These are phyloP conservation scores for Chunga burmeisteri DNA, from an alignment of 2,113 vertebrate genomes.

Conservation along the genomic window DNA sequence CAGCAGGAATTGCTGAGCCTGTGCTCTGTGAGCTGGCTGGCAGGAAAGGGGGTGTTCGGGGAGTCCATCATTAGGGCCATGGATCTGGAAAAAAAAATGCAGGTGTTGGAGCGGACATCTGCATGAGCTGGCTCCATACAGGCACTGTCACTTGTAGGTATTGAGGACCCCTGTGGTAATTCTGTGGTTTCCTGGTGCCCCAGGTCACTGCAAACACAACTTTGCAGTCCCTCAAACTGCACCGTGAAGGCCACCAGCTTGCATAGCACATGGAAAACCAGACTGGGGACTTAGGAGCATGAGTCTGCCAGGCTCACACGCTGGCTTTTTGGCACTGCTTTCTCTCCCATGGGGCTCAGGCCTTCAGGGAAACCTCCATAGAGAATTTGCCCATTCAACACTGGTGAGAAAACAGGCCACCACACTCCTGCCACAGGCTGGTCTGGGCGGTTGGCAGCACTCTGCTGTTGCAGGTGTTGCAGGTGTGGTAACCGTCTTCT, in stretches of 20 bases:
- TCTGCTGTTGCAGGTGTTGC: too few species aligned
- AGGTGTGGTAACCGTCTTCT: background rate
- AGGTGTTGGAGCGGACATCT: background rate
- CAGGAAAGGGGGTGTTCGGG: background rate
- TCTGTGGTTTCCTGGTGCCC: background rate
- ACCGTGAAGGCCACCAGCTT: background rate
- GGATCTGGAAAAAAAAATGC: background rate
- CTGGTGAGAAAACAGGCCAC: background rate
- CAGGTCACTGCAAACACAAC: background rate
- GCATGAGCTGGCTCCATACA: background rate
- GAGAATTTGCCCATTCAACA: background rate
- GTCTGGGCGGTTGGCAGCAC: background rate
- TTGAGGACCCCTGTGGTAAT: background rate
- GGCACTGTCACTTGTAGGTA: background rate
- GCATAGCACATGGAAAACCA: too few species aligned
- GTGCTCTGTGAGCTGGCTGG: background rate
- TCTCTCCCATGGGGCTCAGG: background rate
- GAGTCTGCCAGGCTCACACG: background rate
- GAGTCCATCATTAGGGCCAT: background rate
- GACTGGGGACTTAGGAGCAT: background rate
- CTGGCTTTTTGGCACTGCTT: background rate
- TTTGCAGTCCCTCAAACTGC: background rate
- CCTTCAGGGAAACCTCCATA: background rate
- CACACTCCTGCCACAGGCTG: background rate
- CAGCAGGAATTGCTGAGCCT: background rate